These are phyloP conservation scores for Archips xylosteana DNA, from an alignment of 2,888 invertebrate genomes.

Conservation along the genomic window DNA sequence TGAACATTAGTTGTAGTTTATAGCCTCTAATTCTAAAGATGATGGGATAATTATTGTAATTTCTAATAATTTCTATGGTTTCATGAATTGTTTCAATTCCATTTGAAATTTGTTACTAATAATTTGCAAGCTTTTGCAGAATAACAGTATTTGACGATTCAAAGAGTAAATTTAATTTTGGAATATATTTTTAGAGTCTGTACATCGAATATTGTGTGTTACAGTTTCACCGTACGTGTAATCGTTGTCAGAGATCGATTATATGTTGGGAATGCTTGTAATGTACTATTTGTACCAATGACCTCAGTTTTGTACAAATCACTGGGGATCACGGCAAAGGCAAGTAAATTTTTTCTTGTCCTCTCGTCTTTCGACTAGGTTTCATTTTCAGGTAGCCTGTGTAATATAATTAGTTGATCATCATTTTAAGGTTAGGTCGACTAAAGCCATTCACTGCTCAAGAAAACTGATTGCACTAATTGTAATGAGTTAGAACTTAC, in stretches of 20 bases:
- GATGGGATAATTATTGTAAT: conserved; percentile 55
- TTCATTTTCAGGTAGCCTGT: conserved; percentile 10
- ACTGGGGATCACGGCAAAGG: neutral
- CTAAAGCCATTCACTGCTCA: conserved; percentile 44
- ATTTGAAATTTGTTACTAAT: conserved; percentile 16
- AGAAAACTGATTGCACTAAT: conserved; percentile 22
- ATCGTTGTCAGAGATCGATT: conserved; percentile 15
- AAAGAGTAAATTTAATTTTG: conserved; percentile 21
- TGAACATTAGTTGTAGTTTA: conserved; percentile 70
- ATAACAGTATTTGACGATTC: conserved; percentile 22
- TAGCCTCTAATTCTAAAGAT: conserved; percentile 62
- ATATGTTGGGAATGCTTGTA: neutral
- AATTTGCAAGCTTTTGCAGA: conserved; percentile 9
- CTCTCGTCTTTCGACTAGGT: neutral
- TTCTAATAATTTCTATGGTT: conserved; percentile 34
- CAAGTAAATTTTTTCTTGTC: neutral
- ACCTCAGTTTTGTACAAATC: conserved; percentile 20
- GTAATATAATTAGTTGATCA: conserved; percentile 9
- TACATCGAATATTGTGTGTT: conserved; percentile 15
- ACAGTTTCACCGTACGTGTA: neutral
- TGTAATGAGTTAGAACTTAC: conserved; percentile 20
- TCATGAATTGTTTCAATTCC: conserved; percentile 10
- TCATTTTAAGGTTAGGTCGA: conserved; percentile 20
- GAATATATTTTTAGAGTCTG: conserved; percentile 19
- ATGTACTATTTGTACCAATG: neutral